These are phyloP conservation scores for Ictidomys tridecemlineatus DNA, from an alignment of 2,113 vertebrate species.

Conservation along the genomic window DNA sequence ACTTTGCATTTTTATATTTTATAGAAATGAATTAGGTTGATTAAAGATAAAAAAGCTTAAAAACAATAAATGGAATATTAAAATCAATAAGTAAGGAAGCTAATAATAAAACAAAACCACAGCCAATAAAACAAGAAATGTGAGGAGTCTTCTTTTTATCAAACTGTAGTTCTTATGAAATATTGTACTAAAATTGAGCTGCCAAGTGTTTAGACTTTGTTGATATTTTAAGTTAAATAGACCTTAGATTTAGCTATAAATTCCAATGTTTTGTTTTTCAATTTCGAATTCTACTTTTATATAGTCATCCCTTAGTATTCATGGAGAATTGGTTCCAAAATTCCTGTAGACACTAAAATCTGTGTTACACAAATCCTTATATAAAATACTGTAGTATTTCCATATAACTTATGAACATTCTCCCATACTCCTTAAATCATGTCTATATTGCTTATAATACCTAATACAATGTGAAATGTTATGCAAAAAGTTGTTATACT, in stretches of 20 bases:
- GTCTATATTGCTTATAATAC: background rate
- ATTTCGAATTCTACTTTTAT: background rate
- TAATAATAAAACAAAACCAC: background rate
- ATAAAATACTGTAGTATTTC: background rate
- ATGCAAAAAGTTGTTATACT: background rate
- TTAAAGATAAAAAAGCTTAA: background rate
- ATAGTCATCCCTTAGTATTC: background rate
- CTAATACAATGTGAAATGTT: background rate
- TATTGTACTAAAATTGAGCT: constrained; percentile 5
- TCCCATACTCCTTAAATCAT: background rate
- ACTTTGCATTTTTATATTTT: background rate
- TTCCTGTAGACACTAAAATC: background rate
- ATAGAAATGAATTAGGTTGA: constrained; percentile 7
- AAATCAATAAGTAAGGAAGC: background rate
- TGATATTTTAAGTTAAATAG: background rate
- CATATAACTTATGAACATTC: background rate
- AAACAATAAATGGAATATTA: background rate
- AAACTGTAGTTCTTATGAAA: constrained; percentile 6
- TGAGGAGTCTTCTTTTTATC: background rate
- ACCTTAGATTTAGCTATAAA: constrained; percentile 26
- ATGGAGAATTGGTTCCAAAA: background rate
- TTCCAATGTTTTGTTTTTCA: background rate
- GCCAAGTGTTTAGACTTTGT: background rate
- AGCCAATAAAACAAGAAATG: background rate
- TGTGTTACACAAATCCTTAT: background rate